Evolutionary conservation across 2,113 vertebrate genomes (phyloP).

Genomic region (Clupea harengus): DNA sequence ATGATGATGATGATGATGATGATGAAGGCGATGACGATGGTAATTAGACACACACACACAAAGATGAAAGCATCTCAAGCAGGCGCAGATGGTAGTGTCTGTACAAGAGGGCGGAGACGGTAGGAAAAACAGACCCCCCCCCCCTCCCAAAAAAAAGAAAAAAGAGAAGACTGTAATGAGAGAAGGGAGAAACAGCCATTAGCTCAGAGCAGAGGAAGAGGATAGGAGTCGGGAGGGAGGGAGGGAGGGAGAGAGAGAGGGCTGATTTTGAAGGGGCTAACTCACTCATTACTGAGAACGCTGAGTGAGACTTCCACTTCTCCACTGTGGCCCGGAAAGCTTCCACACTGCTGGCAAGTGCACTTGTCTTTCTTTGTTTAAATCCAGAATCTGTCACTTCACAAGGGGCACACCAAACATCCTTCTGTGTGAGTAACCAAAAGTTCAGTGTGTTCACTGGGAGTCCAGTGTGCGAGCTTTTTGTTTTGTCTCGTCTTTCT

Average conservation of each 20-base stretch:
- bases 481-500: not conserved
- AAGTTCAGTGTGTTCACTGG: not conserved
- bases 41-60: not conserved
- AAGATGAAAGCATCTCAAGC: not conserved
- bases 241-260: not conserved
- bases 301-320: not conserved
- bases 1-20: not conserved
- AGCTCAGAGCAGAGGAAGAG: not conserved
- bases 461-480: not conserved
- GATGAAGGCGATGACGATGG: not conserved
- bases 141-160: not conserved
- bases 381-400: not conserved
- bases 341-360: not conserved
- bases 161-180: not conserved
- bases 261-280: not conserved
- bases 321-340: not conserved
- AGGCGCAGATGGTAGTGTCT: slow-evolving; percentile 2
- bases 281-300: not conserved
- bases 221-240: not conserved
- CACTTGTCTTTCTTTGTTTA: not conserved
- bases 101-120: not conserved
- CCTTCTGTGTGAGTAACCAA: not conserved
- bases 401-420: not conserved
- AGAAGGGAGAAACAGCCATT: not conserved
- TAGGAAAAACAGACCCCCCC: not conserved